These are phyloP conservation scores for Macaria liturata DNA, from an alignment of 2,888 invertebrate species.

Conservation along the genomic window DNA sequence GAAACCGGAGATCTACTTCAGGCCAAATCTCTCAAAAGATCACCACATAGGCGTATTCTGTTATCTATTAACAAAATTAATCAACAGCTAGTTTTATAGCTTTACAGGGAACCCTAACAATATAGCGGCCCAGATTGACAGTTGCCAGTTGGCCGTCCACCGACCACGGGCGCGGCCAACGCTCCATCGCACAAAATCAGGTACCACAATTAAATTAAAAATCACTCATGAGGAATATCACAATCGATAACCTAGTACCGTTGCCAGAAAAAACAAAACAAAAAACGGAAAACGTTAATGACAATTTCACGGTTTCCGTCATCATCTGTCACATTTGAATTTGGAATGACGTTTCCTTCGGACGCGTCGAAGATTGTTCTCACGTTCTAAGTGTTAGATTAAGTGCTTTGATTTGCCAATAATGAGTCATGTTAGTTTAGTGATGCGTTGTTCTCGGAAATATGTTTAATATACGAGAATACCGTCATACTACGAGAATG, in stretches of 20 bases:
- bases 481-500: too few relatives aligned
- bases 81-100: too few relatives aligned
- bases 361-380: slow-evolving; percentile 11
- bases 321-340: slow-evolving; percentile 34
- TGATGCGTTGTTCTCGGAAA: too few relatives aligned
- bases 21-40: too few relatives aligned
- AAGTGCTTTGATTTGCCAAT: slow-evolving; percentile 5
- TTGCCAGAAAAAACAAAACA: slow-evolving; percentile 44
- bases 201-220: slow-evolving; percentile 83
- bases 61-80: too few relatives aligned
- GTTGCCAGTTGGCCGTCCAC: slow-evolving; percentile 58
- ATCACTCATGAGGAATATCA: slow-evolving; percentile 68
- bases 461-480: too few relatives aligned
- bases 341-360: slow-evolving; percentile 27
- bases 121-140: slow-evolving; percentile 69
- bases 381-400: slow-evolving; percentile 8
- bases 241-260: slow-evolving; percentile 62
- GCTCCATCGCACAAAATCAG: slow-evolving; percentile 76
- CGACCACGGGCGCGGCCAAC: slow-evolving; percentile 55
- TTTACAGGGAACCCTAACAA: slow-evolving; percentile 42
- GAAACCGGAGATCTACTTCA: too few relatives aligned
- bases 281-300: slow-evolving; percentile 15
- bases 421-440: too few relatives aligned
- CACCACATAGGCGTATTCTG: too few relatives aligned
- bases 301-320: slow-evolving; percentile 36